Evolutionary conservation across 2,113 vertebrate species (phyloP), one percentile per base, ranked within the genome.

Genomic region (Stigmatopora argus): DNA sequence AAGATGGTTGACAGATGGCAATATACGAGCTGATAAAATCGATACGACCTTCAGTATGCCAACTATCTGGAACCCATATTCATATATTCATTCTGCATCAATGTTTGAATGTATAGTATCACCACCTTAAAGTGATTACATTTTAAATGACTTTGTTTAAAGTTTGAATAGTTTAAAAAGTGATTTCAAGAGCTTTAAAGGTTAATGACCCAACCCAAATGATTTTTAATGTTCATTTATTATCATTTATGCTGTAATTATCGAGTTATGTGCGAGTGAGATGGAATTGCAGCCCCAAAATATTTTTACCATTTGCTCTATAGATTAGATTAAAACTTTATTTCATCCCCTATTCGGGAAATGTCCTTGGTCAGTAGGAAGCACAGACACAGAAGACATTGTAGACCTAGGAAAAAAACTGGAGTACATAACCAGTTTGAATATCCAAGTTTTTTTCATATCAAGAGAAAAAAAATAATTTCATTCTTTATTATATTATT

Each of bases 401-500:
- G 26, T 31, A 31, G 26, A 31, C 26, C 26, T 31, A 31, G 26
- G n/a, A n/a, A n/a, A n/a, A n/a, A n/a, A n/a, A n/a, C n/a, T n/a
- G n/a, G n/a, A n/a, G n/a, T 10, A 52, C 49, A 9, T n/a, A 11
- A 3, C 49, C 19, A 18, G 47, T 18, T 8, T 51, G 18, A 19
- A 53, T 53, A 18, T n/a, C 34, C 15, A 23, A 23, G 12, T 23
- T n/a, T 38, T 38, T 38, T 38, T 38, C 7, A 38, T 38, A 7
- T 38, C 35, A n/a, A 38, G 35, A 5, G 35, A 38, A 4, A 38
- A 38, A 4, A 38, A 38, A 41, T 41, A 10, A 41, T 41, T 19
- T 17, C 19, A 65, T 51, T 55, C 13, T 47, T 63, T 7, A 44
- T 15, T 19, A 15, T 23, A 68, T 65, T 10, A 59, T 58, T 64